Conservation (phyloP, 1,140 invertebrate species). For the Galleria mellonella region DNA sequence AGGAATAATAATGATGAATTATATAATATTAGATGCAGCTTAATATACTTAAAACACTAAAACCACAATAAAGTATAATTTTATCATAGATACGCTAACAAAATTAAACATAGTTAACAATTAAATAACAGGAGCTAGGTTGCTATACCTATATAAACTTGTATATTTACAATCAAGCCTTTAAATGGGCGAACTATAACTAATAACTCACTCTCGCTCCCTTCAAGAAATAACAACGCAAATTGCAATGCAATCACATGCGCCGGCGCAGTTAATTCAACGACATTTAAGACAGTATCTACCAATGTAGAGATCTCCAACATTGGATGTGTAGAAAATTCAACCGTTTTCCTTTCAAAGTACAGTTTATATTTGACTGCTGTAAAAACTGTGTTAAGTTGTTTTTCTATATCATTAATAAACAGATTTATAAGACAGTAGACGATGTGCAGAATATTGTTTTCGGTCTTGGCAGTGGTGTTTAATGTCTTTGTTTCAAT, state of each 20-base stretch:
- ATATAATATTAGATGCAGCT: too few relatives aligned
- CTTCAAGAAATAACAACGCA: slow-evolving; percentile 26
- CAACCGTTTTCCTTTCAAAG: too few relatives aligned
- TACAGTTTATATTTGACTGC: too few relatives aligned
- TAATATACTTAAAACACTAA: too few relatives aligned
- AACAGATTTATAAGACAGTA: slow-evolving; percentile 53
- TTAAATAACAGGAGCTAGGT: too few relatives aligned
- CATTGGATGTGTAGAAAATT: too few relatives aligned
- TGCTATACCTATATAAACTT: too few relatives aligned
- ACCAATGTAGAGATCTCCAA: too few relatives aligned
- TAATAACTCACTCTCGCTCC: slow-evolving; percentile 34
- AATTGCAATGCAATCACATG: slow-evolving; percentile 48
- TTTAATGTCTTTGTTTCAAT: slow-evolving; percentile 66
- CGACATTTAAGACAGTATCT: slow-evolving; percentile 28
- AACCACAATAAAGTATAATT: too few relatives aligned
- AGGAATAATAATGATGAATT: too few relatives aligned
- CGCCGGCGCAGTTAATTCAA: slow-evolving; percentile 48
- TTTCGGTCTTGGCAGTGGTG: slow-evolving; percentile 55
- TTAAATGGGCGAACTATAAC: slow-evolving; percentile 7
- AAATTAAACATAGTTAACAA: too few relatives aligned
- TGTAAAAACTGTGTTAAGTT: slow-evolving; percentile 8
- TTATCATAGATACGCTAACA: too few relatives aligned
- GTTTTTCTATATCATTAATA: slow-evolving; percentile 13
- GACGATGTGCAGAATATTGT: slow-evolving; percentile 63
- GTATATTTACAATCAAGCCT: slow-evolving; percentile 1